These are phyloP conservation scores for Aselliscus stoliczkanus DNA, from an alignment of 2,797 vertebrate species.

Conservation along the genomic window DNA sequence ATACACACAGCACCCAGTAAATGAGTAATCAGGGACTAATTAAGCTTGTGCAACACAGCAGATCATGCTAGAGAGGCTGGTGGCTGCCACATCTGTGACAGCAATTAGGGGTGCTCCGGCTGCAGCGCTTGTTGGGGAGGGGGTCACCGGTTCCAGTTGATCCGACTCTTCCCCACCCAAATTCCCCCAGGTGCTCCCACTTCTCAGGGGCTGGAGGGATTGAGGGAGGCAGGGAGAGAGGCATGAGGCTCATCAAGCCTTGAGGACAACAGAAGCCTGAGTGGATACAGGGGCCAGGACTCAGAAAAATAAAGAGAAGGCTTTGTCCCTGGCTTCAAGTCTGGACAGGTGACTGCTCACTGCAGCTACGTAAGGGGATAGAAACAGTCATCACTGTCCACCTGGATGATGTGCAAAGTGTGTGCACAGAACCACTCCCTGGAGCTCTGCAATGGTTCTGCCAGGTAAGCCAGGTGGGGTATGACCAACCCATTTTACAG, in stretches of 20 bases:
- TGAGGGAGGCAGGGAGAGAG: not conserved
- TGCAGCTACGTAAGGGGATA: rapidly evolving
- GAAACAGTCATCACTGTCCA: rapidly evolving
- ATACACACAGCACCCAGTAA: conserved; percentile 70
- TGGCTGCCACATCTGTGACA: conserved; percentile 63
- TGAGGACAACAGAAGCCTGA: not conserved
- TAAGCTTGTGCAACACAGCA: conserved; percentile 55
- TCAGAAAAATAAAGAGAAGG: rapidly evolving
- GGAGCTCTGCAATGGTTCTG: not conserved
- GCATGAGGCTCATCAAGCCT: not conserved
- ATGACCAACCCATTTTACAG: too few species aligned
- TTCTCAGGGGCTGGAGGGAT: not conserved
- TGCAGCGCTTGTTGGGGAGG: not conserved
- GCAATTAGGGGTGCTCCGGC: conserved; percentile 66
- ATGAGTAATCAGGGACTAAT: conserved; percentile 76
- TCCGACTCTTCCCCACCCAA: not conserved
- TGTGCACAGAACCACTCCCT: not conserved
- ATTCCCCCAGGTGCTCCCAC: not conserved
- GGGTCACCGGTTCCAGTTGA: rapidly evolving
- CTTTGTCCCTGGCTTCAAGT: not conserved
- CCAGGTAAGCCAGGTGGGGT: rapidly evolving
- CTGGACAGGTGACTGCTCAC: not conserved
- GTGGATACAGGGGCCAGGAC: not conserved
- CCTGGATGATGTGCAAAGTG: rapidly evolving
- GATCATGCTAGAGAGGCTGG: conserved; percentile 36